Evolutionary conservation across 2,113 vertebrate genomes (phyloP).

Genomic region (Eclectus roratus): DNA sequence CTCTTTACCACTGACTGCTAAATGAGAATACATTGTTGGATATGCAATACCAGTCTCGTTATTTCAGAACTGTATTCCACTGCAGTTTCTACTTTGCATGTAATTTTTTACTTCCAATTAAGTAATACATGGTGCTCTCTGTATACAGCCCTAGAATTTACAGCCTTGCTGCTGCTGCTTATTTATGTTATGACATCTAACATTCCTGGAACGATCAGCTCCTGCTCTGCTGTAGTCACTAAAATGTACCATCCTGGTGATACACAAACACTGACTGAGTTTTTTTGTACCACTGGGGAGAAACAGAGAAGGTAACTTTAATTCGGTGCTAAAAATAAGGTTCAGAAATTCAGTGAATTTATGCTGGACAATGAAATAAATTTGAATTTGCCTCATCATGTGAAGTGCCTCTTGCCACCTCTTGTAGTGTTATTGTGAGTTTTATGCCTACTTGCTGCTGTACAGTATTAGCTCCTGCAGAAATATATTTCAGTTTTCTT

Average conservation of each 20-base stretch:
- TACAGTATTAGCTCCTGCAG: neutral
- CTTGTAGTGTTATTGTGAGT: neutral
- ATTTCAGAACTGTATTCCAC: neutral
- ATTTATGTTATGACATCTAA: neutral
- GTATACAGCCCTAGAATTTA: neutral
- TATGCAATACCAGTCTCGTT: neutral
- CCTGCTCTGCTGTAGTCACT: neutral
- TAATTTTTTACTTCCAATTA: neutral
- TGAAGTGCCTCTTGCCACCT: neutral
- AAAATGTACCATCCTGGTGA: neutral
- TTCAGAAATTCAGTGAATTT: neutral
- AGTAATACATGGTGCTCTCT: neutral
- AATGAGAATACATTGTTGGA: neutral
- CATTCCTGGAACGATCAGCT: neutral
- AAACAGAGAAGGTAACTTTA: neutral
- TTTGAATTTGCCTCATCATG: neutral
- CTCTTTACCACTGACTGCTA: neutral
- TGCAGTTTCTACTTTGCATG: neutral
- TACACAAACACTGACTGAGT: neutral
- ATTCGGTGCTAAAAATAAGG: constrained; percentile 10
- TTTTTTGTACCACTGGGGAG: neutral
- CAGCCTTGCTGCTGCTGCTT: neutral
- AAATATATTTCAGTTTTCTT: neutral
- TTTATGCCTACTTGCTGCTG: neutral
- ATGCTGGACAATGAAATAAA: neutral